Conservation (phyloP, 2,797 vertebrate genomes). For the Morelia viridis region DNA sequence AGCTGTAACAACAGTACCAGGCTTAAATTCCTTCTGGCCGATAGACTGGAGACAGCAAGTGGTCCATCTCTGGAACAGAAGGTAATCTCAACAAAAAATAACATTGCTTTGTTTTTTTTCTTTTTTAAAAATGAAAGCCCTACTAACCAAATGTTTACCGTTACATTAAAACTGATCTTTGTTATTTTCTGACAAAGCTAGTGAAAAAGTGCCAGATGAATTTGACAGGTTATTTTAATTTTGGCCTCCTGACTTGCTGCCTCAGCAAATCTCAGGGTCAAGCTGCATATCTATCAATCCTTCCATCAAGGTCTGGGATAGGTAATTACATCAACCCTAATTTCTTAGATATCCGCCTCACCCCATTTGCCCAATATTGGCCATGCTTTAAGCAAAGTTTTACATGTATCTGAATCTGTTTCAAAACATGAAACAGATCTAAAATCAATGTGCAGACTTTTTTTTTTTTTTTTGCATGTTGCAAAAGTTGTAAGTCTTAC, state of each 20-base stretch:
- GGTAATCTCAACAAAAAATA: not conserved
- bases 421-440: not conserved
- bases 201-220: conserved; percentile 51
- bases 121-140: not conserved
- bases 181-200: conserved; percentile 54
- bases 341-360: conserved; percentile 1
- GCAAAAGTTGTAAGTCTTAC: no score
- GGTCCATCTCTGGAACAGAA: not conserved
- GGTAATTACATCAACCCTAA: conserved; percentile 44
- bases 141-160: conserved; percentile 4
- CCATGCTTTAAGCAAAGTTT: not conserved
- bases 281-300: conserved; percentile 57
- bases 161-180: conserved; percentile 17
- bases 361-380: not conserved
- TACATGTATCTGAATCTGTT: not conserved
- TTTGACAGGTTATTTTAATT: conserved; percentile 61
- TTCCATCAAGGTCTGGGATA: conserved; percentile 57
- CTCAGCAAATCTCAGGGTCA: conserved; percentile 50
- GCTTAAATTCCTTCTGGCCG: conserved; percentile 46
- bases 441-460: not conserved
- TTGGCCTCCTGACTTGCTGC: conserved; percentile 58
- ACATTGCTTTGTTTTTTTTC: not conserved
- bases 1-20: conserved; percentile 40
- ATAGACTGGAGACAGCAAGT: conserved; percentile 44
- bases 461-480: not conserved